These are phyloP conservation scores for Pongo pygmaeus DNA, from an alignment of 2,113 vertebrate species.

Conservation along the genomic window DNA sequence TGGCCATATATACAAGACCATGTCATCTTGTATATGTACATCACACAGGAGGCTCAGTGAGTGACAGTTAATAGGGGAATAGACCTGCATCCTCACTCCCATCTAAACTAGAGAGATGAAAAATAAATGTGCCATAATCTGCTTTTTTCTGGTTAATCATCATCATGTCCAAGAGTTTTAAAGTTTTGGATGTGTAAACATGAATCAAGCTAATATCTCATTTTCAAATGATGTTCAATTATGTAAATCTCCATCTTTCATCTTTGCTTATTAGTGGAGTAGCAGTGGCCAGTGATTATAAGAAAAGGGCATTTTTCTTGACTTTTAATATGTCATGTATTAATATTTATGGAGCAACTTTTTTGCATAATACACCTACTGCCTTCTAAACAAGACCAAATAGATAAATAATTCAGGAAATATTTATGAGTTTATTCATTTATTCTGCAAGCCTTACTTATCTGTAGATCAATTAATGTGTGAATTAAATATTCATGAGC, in stretches of 20 bases:
- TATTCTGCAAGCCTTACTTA: constrained; percentile 49
- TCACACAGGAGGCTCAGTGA: not conserved
- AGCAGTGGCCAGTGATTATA: constrained; percentile 21
- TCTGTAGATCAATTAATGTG: constrained; percentile 47
- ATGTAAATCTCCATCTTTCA: constrained; percentile 36
- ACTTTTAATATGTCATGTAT: constrained; percentile 3
- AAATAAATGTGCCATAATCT: not conserved
- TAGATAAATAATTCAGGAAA: constrained; percentile 64
- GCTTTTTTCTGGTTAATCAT: not conserved
- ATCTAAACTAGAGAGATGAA: not conserved
- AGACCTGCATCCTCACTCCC: not conserved
- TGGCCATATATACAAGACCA: not conserved
- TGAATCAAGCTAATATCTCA: constrained; percentile 17
- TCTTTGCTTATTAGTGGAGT: constrained; percentile 23
- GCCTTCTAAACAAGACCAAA: constrained; percentile 11
- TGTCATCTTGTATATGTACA: not conserved
- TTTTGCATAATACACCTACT: constrained; percentile 30
- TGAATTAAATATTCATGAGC: constrained; percentile 63
- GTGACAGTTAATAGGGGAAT: not conserved
- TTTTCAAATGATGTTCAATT: constrained; percentile 22
- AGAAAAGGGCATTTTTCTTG: not conserved
- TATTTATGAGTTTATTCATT: constrained; percentile 66
- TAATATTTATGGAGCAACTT: not conserved
- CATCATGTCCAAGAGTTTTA: not conserved
- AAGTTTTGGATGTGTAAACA: not conserved